phyloP scores from a whole-genome alignment of 2,113 vertebrate genomes.

The Malurus alboscapulatus region DNA sequence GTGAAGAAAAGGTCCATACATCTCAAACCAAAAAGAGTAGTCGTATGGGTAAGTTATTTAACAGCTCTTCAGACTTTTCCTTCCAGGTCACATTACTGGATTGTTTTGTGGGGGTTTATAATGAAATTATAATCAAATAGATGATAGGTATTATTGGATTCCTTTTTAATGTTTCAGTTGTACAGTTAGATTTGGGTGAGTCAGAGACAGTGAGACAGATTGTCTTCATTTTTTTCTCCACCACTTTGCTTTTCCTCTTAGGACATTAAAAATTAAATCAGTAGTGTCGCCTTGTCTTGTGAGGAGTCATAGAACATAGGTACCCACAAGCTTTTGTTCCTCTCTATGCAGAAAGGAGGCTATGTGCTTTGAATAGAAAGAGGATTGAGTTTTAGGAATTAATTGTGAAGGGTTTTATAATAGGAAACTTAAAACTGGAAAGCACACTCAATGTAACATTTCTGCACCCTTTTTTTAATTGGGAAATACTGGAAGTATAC shows the following conservation, averaged over 20 bases:
- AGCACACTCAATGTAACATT: not conserved
- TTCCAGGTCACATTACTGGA: not conserved
- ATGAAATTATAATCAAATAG: not conserved
- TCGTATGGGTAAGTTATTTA: conserved; percentile 29
- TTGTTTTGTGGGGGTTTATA: not conserved
- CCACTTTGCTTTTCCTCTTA: not conserved
- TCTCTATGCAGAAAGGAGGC: accelerated
- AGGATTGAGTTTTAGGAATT: not conserved
- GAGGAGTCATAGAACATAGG: not conserved
- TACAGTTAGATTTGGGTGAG: not conserved
- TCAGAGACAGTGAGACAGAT: not conserved
- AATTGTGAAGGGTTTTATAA: not conserved
- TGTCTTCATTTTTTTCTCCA: accelerated
- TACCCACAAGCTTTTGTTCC: not conserved
- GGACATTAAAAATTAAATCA: not conserved
- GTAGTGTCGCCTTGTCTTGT: not conserved
- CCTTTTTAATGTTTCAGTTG: not conserved
- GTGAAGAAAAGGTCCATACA: not conserved
- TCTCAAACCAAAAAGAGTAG: not conserved
- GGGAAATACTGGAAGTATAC: not conserved
- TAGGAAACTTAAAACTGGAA: not conserved
- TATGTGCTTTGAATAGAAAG: not conserved
- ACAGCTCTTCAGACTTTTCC: not conserved
- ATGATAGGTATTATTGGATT: not conserved
- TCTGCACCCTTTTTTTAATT: not conserved